Evolutionary conservation across 2,888 invertebrate species (phyloP), one percentile per base, ranked within the genome.

Genomic region (Latrodectus hesperus): DNA sequence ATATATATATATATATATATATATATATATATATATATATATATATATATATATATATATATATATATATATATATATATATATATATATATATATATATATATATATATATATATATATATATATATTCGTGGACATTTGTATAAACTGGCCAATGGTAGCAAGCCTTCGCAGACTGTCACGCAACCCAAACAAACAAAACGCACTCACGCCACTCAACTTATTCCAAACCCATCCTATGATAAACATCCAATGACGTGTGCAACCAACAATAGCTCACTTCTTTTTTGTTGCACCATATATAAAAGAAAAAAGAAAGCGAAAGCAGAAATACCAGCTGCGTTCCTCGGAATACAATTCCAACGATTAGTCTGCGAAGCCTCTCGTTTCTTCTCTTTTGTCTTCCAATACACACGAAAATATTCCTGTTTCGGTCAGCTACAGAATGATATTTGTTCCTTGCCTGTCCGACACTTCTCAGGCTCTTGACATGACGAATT

Each of bases 401-500:
- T 60, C 14, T 60, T n/a, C 60, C 60, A 60, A 60, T 60, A 60
- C 60, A 60, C 60, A 60, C 12, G 6, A 60, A 60, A 60, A 16
- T 60, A 16, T 60, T 60, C 60, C 60, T 60, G n/a, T 60, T 60
- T 60, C 16, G n/a, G n/a, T n/a, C 60, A 60, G 60, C 60, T 60
- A 60, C 60, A 60, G 60, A 60, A 60, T 6, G 38, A 38, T 60
- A 60, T 60, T 60, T 60, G 60, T 11, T n/a, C 60, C 0, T 60
- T 60, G 12, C 60, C 71, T 70, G 71, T 70, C 68, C 71, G 26
- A 70, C 70, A 22, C 53, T 70, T 70, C 71, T 51, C 67, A 67
- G n/a, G 38, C 71, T n/a, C 71, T 79, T n/a, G 79, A 79, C 79
- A 79, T 53, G 79, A 79, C 71, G 53, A 55, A 79, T 79, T 79